These are phyloP conservation scores for Nephrotoma flavescens DNA, from an alignment of 2,888 invertebrate species.

Conservation along the genomic window DNA sequence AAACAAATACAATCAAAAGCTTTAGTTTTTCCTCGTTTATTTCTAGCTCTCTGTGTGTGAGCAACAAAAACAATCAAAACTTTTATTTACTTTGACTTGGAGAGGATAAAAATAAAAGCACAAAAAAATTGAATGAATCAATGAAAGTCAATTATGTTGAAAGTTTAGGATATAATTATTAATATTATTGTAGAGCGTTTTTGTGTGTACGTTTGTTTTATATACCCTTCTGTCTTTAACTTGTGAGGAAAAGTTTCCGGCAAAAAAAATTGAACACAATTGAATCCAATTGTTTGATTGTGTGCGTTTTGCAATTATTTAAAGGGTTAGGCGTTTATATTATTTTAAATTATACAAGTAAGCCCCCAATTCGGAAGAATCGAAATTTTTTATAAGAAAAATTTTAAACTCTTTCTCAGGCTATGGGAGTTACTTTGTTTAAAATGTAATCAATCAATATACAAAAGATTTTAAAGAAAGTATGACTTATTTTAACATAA, in stretches of 20 bases:
- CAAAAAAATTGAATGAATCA: not conserved
- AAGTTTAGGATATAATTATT: not conserved
- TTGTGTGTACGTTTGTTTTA: not conserved
- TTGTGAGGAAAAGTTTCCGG: not conserved
- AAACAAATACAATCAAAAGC: not conserved
- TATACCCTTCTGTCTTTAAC: not conserved
- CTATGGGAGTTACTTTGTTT: too few species aligned
- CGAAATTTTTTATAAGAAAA: too few species aligned
- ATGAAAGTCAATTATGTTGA: not conserved
- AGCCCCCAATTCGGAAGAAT: too few species aligned
- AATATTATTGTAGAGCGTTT: not conserved
- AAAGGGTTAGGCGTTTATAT: too few species aligned
- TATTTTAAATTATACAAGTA: too few species aligned
- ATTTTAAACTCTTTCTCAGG: too few species aligned
- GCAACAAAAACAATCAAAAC: not conserved
- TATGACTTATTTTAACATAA: too few species aligned
- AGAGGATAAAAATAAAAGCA: not conserved
- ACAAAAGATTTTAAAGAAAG: too few species aligned
- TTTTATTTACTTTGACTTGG: not conserved
- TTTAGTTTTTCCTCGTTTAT: not conserved
- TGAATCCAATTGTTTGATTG: not conserved
- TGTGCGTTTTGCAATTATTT: not conserved
- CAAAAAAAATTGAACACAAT: not conserved
- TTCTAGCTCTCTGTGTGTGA: not conserved
- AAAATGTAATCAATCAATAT: too few species aligned